Base-by-base conservation (phyloP, 2,888 invertebrate species). In the Cylloceria caligata region DNA sequence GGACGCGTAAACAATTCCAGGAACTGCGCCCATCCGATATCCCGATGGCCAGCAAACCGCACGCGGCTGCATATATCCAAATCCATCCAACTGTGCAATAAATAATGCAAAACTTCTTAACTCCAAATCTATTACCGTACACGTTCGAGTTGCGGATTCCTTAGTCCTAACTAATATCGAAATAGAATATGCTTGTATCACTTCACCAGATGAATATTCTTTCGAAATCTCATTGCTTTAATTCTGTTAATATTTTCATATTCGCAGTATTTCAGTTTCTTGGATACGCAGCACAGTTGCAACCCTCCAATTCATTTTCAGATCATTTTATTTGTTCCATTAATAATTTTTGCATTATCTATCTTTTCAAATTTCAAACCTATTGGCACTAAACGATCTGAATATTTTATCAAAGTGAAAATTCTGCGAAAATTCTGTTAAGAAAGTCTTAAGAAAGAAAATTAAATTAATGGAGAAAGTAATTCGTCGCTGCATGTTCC, bases 61-160 rank as follows among this genome's bases (percentile, higher is more conserved):
- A 55, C 88, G 88, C 0, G 92, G 92, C 81, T 91, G 92, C 89
- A 92, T 89, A 83, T 92, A 92, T 24, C 91, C 92, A 80, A 90
- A 89, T 77, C 88, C 89, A 69, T 92, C 92, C 86, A 89, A 81
- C 90, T 91, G 78, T 85, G 84, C 86, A 87, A 71, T 68, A 88
- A 88, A 87, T 87, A 69, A 87, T 86, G 73, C 57, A 83, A 86
- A 83, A 86, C 68, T 60, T 78, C 75, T 79, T 68, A 60, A 79
- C 39, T 36, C 67, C 69, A 45, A 78, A 47, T 19, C 60, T 71
- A 75, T 47, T 69, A 39, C 68, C 67, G 71, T 67, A 67, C 34
- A 42, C 65, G 60, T 36, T 49, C 27, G 45, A 49, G 78, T 64
- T 69, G 49, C 76, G 76, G 76, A 60, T 75, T 83, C 62, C 71